phyloP scores from a whole-genome alignment of 2,113 vertebrate genomes.

The Zapus hudsonius region DNA sequence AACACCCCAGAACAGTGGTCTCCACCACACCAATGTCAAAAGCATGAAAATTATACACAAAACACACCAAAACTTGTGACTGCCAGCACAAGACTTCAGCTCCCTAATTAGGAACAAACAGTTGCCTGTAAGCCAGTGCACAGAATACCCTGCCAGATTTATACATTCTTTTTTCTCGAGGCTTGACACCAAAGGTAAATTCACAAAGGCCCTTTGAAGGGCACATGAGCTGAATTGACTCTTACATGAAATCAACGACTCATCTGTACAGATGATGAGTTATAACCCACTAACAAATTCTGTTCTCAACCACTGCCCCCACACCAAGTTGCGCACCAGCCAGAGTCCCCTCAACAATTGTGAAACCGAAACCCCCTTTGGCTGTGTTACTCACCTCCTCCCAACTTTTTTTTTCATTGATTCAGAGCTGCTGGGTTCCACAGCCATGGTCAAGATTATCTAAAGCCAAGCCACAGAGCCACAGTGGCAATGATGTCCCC shows the following conservation, averaged over 20 bases:
- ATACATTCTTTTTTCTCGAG: not conserved
- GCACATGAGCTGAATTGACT: slow-evolving; percentile 34
- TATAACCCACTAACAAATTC: slow-evolving; percentile 15
- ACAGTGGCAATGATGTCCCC: not conserved
- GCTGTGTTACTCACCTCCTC: slow-evolving; percentile 69
- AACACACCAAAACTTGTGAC: slow-evolving; percentile 38
- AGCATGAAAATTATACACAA: slow-evolving; percentile 23
- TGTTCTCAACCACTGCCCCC: not conserved
- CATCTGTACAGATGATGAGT: not conserved
- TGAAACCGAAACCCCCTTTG: not conserved
- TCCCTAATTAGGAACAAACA: slow-evolving; percentile 75
- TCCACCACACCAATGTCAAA: slow-evolving; percentile 50
- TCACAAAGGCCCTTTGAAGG: slow-evolving; percentile 48
- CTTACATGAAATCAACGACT: slow-evolving; percentile 48
- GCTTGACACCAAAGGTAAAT: slow-evolving; percentile 39
- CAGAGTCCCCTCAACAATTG: not conserved
- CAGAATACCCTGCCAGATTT: slow-evolving; percentile 50
- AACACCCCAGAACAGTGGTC: not conserved
- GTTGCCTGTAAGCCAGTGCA: slow-evolving; percentile 28
- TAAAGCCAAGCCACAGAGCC: slow-evolving; percentile 16
- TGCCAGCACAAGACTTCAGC: slow-evolving; percentile 64
- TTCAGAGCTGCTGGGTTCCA: slow-evolving; percentile 59
- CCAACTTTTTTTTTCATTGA: slow-evolving; percentile 57
- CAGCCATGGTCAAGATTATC: slow-evolving; percentile 50
- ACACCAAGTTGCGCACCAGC: not conserved